phyloP scores from a whole-genome alignment of 2,888 invertebrate genomes.

The Drosophila diplacantha region DNA sequence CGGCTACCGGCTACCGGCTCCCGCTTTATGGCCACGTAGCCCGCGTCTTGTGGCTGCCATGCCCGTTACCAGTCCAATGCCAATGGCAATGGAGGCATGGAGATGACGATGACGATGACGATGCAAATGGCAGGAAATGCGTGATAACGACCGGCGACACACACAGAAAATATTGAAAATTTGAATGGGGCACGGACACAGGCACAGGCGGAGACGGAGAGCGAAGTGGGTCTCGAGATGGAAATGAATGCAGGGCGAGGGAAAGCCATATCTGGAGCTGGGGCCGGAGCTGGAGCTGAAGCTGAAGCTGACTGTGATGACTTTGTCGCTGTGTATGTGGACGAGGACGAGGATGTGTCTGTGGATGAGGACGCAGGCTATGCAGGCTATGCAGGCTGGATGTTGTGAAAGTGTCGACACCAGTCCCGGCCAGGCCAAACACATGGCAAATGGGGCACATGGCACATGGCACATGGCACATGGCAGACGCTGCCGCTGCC shows the following conservation, averaged over 20 bases:
- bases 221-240: conserved; percentile 23
- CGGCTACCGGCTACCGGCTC: too few species aligned
- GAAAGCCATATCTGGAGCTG: conserved; percentile 23
- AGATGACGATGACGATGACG: conserved; percentile 30
- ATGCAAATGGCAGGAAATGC: conserved; percentile 70
- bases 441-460: conserved; percentile 41
- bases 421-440: conserved; percentile 54
- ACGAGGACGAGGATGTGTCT: conserved; percentile 1
- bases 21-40: conserved; percentile 12
- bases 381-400: conserved; percentile 15
- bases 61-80: conserved; percentile 25
- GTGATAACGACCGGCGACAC: conserved; percentile 65
- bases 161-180: conserved; percentile 56
- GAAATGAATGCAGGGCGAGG: conserved; percentile 36
- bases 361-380: conserved; percentile 7
- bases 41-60: conserved; percentile 27
- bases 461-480: conserved; percentile 41
- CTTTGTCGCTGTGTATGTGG: conserved; percentile 26
- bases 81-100: conserved; percentile 38
- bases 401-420: conserved; percentile 70
- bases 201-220: not conserved
- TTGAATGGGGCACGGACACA: conserved; percentile 45
- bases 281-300: conserved; percentile 13
- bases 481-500: conserved; percentile 20
- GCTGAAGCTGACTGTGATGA: conserved; percentile 28